Evolutionary conservation across 1,140 invertebrate genomes (phyloP), one percentile per base, ranked within the genome.

Genomic region (Phocides pigmalion): DNA sequence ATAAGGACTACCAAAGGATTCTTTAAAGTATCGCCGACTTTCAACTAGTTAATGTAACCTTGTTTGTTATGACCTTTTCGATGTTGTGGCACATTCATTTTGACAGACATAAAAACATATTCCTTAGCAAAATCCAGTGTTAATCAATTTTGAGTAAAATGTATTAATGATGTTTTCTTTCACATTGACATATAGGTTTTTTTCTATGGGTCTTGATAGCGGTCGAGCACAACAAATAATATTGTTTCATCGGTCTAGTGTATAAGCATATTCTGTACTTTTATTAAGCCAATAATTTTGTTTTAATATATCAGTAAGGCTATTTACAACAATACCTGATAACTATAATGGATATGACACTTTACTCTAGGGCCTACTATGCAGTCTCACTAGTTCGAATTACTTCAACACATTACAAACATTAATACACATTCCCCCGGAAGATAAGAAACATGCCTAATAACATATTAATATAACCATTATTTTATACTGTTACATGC

Each of bases 301-400:
- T n/a, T 35, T 35, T 1, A 12, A 12, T n/a, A 35, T 35, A 11
- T 11, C 32, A 50, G 47, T 32, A 50, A 49, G 47, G 47, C 47
- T 50, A 50, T 35, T 32, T 50, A 50, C 47, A 50, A 49, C 46
- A 15, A 50, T 25, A 50, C 14, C 2, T n/a, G 15, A 37, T 51
- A 51, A 14, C 25, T 50, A 16, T 12, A 51, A 51, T 51, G 49
- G 49, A 51, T 51, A 37, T 51, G 49, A 51, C 25, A 51, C 28
- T 17, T 50, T 51, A 51, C 12, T 51, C 49, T 51, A 51, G 49
- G 19, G 37, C 39, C 53, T 56, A 56, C 35, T 58, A 44, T 58
- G 54, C 54, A 58, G 54, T 58, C 54, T 58, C 41, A 44, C 54
- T 58, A 58, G 53, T 42, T 58, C 14, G 25, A 58, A 58, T 44